Evolutionary conservation across 1,140 invertebrate genomes (phyloP), one percentile per base, ranked within the genome.

Genomic region (Leguminivora glycinivorella): DNA sequence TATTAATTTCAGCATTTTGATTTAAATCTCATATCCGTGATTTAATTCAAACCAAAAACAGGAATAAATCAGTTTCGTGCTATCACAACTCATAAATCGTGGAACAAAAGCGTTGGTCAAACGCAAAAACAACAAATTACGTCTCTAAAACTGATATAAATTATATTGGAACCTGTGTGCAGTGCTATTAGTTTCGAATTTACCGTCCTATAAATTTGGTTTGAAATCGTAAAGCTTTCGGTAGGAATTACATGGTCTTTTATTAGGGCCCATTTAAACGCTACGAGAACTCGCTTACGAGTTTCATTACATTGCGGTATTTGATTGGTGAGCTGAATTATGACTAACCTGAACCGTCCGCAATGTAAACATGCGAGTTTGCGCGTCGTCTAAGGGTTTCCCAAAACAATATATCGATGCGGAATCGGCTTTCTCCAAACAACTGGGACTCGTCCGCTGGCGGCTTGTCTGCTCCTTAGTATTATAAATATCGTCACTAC

Each of bases 61-160:
- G 0, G 26, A n/a, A 63, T 63, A 63, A 63, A 63, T 63, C 58
- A 63, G 10, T 26, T 60, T 17, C 52, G 14, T 1, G 4, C 47
- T 29, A 29, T 63, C 58, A 17, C 10, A 26, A 58, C 26, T 63
- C 58, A 34, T 29, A 63, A 63, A 63, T 63, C 58, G n/a, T 7
- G 7, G 47, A 52, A 22, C 58, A 31, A 63, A 29, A 9, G n/a
- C 25, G 58, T 63, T 29, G 47, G 47, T 52, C 47, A 52, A 52
- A 52, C 19, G 58, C 58, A 63, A 63, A 63, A 63, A 63, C 26
- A 63, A 63, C 29, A 63, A 63, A 63, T 29, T 29, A 63, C 17
- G 26, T 5, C 12, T 17, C n/a, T 43, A 17, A 43, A n/a, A 43
- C 19, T 52, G 47, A 52, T 22, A 22, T 47, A 22, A 52, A 22